Percentiles rank a stretch among this genome's conserved stretches.
These are phyloP conservation scores for Saimiri boliviensis DNA, from an alignment of 2,113 vertebrate genomes.

Conservation along the genomic window DNA sequence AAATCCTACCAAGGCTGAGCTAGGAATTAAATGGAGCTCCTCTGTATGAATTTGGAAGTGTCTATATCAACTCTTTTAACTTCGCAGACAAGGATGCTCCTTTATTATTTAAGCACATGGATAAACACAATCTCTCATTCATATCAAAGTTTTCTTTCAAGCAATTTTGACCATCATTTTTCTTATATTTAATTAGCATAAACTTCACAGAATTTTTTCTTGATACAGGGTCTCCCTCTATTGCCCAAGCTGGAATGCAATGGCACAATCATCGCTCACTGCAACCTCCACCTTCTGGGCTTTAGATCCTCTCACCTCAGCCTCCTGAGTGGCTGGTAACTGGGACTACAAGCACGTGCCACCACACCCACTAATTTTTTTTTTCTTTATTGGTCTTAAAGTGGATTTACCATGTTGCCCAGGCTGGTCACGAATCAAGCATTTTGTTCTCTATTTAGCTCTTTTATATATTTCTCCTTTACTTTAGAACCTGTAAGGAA, in stretches of 20 bases:
- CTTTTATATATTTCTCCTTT: neutral
- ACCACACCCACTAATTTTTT: no score
- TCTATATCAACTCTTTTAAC: slow-evolving; percentile 5
- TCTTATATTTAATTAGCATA: slow-evolving; percentile 13
- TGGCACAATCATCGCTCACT: no score
- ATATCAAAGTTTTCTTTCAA: slow-evolving; percentile 52
- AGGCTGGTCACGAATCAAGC: neutral
- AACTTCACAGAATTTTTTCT: neutral
- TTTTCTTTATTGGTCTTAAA: no score
- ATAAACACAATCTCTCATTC: slow-evolving; percentile 41
- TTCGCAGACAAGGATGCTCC: neutral
- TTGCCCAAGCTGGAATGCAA: no score
- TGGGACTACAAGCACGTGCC: no score
- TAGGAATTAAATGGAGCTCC: neutral
- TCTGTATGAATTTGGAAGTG: slow-evolving; percentile 35
- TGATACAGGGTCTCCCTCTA: no score
- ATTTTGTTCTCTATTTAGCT: neutral
- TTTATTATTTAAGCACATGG: slow-evolving; percentile 3
- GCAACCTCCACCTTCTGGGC: no score
- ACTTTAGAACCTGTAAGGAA: neutral
- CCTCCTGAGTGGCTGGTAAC: no score
- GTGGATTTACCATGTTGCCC: no score
- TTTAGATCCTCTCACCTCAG: no score
- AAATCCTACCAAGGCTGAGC: neutral
- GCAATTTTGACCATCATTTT: neutral